A percentile compares a stretch with the other conserved stretches of the same genome.
These are phyloP conservation scores for Brachionus paranguensis DNA, from an alignment of 1,140 invertebrate species.

Conservation along the genomic window DNA sequence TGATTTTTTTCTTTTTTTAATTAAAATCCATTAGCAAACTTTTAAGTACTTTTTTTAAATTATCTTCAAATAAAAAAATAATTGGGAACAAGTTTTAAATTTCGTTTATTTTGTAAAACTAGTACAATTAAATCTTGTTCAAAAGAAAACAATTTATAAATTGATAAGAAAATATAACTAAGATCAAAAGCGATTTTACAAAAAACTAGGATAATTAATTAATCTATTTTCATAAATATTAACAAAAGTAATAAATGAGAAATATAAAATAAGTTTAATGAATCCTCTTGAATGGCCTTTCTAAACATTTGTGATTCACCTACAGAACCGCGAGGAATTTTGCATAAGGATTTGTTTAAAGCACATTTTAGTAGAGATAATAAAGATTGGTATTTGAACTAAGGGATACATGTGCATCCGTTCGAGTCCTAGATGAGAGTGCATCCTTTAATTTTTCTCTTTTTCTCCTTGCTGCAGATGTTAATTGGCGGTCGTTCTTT, in stretches of 20 bases:
- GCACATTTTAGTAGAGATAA: no score
- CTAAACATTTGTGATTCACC: neutral
- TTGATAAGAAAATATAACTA: neutral
- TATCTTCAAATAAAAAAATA: neutral
- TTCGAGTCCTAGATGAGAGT: neutral
- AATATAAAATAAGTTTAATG: neutral
- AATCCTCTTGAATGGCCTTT: neutral
- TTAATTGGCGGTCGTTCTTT: constrained; percentile 22
- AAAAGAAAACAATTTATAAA: neutral
- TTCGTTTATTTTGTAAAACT: neutral
- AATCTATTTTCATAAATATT: neutral
- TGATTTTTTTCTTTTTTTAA: no score
- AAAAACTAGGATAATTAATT: neutral
- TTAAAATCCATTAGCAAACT: no score
- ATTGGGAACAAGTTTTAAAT: neutral
- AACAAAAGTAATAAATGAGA: neutral
- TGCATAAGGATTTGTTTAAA: no score
- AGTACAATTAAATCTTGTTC: neutral
- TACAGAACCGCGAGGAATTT: neutral
- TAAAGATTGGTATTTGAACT: no score
- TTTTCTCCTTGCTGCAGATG: constrained; percentile 5
- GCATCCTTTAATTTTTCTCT: neutral
- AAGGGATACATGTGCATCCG: no score
- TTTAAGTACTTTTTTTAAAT: no score
- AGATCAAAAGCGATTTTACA: neutral